A percentile compares a stretch with the other conserved stretches of the same genome.
Evolutionary conservation across 1,140 invertebrate species (phyloP).

Genomic region (Drepana arcuata): DNA sequence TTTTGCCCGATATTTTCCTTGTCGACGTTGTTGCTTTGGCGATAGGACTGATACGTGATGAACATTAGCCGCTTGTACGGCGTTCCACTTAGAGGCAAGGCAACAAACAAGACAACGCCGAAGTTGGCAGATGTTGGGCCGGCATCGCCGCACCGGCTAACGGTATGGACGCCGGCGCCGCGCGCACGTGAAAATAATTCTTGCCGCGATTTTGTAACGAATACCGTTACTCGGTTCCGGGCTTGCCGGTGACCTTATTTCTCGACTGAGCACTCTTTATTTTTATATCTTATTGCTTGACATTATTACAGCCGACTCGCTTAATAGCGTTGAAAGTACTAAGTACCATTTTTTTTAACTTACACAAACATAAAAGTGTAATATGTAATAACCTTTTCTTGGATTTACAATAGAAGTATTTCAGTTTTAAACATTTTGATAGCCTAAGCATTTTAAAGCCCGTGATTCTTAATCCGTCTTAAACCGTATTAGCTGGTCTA

Average conservation of each 20-base stretch:
- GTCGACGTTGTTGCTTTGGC: not conserved
- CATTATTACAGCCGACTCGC: constrained; percentile 21
- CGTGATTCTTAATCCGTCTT: too few relatives aligned
- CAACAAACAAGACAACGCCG: constrained; percentile 11
- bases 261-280: constrained; percentile 50
- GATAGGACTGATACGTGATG: constrained; percentile 2
- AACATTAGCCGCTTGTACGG: constrained; percentile 18
- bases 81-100: constrained; percentile 58
- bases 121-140: constrained; percentile 16
- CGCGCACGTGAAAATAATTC: constrained; percentile 69
- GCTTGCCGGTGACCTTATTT: constrained; percentile 64
- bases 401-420: too few relatives aligned
- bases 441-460: too few relatives aligned
- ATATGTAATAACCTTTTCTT: too few relatives aligned
- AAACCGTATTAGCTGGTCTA: too few relatives aligned
- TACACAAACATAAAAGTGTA: too few relatives aligned
- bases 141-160: constrained; percentile 33
- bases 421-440: too few relatives aligned
- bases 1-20: not conserved
- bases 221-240: constrained; percentile 68
- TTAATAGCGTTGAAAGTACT: too few relatives aligned
- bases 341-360: too few relatives aligned
- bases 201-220: constrained; percentile 69
- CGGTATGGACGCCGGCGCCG: constrained; percentile 42
- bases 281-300: constrained; percentile 54